These are phyloP conservation scores for Elysia crispata DNA, from an alignment of 2,888 invertebrate genomes.

Conservation along the genomic window DNA sequence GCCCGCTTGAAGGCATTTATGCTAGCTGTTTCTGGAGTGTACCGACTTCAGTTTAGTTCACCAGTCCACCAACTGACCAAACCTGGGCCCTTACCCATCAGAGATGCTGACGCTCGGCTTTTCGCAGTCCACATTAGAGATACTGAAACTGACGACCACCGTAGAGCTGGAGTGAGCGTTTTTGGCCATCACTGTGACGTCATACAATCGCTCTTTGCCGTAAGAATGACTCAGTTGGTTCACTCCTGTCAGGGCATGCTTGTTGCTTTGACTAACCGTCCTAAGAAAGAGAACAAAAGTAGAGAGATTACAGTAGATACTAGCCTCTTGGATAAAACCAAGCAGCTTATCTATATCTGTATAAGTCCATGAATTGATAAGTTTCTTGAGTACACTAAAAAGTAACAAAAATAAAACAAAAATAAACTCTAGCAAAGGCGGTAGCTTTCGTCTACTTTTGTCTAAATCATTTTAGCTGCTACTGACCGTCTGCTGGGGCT, in stretches of 20 bases:
- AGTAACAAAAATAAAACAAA: too few relatives aligned
- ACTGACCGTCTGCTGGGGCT: too few relatives aligned
- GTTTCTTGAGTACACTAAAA: too few relatives aligned
- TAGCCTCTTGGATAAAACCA: too few relatives aligned
- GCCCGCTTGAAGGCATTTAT: too few relatives aligned
- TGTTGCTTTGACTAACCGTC: neutral
- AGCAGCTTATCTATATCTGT: too few relatives aligned
- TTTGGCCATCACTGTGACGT: conserved; percentile 50
- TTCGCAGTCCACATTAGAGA: conserved; percentile 62
- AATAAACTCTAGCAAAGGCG: too few relatives aligned
- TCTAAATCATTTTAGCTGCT: too few relatives aligned
- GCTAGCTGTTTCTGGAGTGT: too few relatives aligned
- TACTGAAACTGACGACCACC: conserved; percentile 50
- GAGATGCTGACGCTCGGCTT: conserved; percentile 62
- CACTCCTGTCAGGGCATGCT: conserved; percentile 15
- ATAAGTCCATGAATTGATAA: too few relatives aligned
- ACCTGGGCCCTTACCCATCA: conserved; percentile 41
- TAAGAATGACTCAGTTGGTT: conserved; percentile 49
- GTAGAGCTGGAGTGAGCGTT: conserved; percentile 51
- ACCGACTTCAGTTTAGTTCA: too few relatives aligned
- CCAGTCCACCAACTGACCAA: neutral
- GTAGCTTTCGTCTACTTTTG: too few relatives aligned
- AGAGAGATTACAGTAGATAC: neutral
- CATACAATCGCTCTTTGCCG: conserved; percentile 48
- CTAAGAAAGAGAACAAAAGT: neutral